Conservation (phyloP, 2,113 vertebrate genomes). For the Bettongia penicillata region DNA sequence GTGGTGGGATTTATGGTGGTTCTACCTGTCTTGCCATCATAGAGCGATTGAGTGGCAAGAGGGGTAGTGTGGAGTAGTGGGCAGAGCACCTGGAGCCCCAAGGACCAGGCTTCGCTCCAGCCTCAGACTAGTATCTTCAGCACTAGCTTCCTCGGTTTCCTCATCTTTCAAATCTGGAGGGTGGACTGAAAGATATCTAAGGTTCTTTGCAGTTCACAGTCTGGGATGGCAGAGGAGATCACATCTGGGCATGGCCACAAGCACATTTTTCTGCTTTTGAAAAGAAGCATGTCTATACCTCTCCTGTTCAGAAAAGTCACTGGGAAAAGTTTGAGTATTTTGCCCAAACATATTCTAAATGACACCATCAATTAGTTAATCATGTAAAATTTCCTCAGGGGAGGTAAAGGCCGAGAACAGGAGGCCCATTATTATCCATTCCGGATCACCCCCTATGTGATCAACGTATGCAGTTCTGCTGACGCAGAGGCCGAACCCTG, state of each 20-base stretch:
- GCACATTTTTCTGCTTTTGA: not conserved
- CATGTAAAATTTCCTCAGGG: conserved; percentile 79
- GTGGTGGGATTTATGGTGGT: not conserved
- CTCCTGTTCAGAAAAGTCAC: not conserved
- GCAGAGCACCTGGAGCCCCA: not conserved
- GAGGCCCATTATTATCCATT: conserved; percentile 87
- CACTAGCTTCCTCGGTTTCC: not conserved
- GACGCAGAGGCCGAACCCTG: conserved; percentile 85
- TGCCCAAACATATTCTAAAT: not conserved
- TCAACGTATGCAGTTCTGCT: conserved; percentile 82
- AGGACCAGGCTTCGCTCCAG: not conserved
- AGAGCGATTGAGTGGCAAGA: not conserved
- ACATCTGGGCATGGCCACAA: not conserved
- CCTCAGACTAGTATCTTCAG: not conserved
- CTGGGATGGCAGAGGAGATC: accelerated
- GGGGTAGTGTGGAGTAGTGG: not conserved
- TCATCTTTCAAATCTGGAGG: not conserved
- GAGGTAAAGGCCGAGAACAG: conserved; percentile 85
- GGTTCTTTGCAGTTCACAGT: not conserved
- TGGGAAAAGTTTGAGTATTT: not conserved
- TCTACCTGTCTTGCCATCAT: not conserved
- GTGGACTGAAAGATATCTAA: not conserved
- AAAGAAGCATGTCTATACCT: not conserved
- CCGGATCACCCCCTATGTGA: conserved; percentile 89
- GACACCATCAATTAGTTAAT: not conserved